Evolutionary conservation across 2,113 vertebrate species (phyloP).

Genomic region (Anoplopoma fimbria): DNA sequence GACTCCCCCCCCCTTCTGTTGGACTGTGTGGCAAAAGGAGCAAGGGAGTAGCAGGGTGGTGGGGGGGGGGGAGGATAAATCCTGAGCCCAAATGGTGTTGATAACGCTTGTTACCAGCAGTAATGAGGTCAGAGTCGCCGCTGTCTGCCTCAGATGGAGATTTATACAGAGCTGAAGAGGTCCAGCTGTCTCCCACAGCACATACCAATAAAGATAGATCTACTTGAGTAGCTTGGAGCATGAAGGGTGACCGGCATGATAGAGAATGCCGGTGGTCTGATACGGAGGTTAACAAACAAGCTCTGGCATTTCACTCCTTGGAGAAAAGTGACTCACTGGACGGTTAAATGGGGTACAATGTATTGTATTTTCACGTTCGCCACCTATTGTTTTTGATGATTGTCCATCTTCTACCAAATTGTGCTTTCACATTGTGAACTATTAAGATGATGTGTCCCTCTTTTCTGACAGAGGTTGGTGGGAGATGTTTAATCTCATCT

Average conservation of each 20-base stretch:
- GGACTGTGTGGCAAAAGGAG: slow-evolving; percentile 31
- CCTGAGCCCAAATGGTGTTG: slow-evolving; percentile 63
- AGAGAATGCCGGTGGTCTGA: slow-evolving; percentile 4
- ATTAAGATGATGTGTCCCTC: slow-evolving; percentile 31
- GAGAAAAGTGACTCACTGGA: slow-evolving; percentile 16
- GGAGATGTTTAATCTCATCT: slow-evolving; percentile 7
- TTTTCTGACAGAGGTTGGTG: neutral
- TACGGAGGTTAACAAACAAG: slow-evolving; percentile 12
- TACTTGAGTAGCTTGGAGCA: slow-evolving; percentile 26
- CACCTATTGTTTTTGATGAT: slow-evolving; percentile 35
- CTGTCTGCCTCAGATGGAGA: slow-evolving; percentile 79
- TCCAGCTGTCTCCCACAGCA: slow-evolving; percentile 64
- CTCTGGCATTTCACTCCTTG: neutral
- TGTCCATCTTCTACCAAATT: slow-evolving; percentile 17
- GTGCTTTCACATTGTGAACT: slow-evolving; percentile 31
- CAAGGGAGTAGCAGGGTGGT: neutral
- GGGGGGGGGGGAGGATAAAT: slow-evolving; percentile 71
- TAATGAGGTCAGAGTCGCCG: slow-evolving; percentile 81
- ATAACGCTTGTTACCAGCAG: slow-evolving; percentile 71
- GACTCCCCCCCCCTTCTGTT: neutral
- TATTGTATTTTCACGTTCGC: neutral
- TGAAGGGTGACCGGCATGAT: slow-evolving; percentile 34
- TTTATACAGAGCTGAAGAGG: slow-evolving; percentile 75
- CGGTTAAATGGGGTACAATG: slow-evolving; percentile 3
- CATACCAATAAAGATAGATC: slow-evolving; percentile 68